Evolutionary conservation across 1,140 invertebrate genomes (phyloP).

Genomic region (Brachionus asplanchnoidis): DNA sequence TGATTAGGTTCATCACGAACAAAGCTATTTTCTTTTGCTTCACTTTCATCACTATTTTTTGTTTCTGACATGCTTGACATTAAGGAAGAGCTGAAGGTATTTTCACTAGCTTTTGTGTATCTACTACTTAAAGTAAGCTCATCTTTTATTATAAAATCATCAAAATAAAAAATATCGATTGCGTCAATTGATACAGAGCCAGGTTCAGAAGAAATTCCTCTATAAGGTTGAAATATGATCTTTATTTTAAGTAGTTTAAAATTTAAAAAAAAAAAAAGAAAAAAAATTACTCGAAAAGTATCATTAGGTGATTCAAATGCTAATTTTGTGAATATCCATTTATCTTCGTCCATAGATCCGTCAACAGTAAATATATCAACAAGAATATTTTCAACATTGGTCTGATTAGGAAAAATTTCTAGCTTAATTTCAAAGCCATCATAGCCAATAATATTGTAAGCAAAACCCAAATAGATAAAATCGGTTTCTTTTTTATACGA

Average conservation of each 20-base stretch:
- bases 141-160: background rate
- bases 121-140: background rate
- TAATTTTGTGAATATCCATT: background rate
- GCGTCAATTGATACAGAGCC: background rate
- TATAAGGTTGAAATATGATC: background rate
- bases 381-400: too few species aligned
- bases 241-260: background rate
- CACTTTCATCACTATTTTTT: too few species aligned
- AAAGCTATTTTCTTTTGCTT: too few species aligned
- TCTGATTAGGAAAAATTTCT: background rate
- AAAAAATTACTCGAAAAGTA: background rate
- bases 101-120: background rate
- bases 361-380: too few species aligned
- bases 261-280: background rate
- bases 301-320: background rate
- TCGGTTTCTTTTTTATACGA: background rate
- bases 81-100: background rate
- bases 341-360: background rate
- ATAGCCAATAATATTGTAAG: background rate
- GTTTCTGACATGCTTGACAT: too few species aligned
- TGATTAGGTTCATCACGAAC: too few species aligned
- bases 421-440: background rate
- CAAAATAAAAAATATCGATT: background rate
- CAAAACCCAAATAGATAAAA: background rate
- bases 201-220: background rate